Evolutionary conservation across 2,888 invertebrate species (phyloP).

Genomic region (Drosophila borborema): DNA sequence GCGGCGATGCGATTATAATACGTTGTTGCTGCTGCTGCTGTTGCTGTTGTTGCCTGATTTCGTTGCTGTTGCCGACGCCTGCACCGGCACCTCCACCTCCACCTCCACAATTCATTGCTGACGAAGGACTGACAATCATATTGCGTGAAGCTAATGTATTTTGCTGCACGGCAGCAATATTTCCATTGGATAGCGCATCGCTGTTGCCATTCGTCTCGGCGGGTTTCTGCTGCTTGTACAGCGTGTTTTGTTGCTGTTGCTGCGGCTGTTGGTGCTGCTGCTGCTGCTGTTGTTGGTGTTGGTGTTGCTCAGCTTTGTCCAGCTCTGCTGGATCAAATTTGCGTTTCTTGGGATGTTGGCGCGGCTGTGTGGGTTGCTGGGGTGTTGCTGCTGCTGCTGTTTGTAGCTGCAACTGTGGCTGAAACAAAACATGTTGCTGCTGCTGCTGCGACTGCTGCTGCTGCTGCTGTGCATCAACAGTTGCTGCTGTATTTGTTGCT

Average conservation of each 20-base stretch:
- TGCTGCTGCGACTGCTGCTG: conserved; percentile 85
- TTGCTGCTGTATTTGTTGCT: conserved; percentile 82
- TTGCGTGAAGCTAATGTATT: conserved; percentile 59
- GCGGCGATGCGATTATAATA: conserved; percentile 70
- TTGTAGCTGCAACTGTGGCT: conserved; percentile 76
- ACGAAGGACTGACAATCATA: conserved; percentile 65
- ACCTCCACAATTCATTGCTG: conserved; percentile 57
- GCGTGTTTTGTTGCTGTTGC: conserved; percentile 45
- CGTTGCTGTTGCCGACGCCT: conserved; percentile 68
- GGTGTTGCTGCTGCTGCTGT: conserved; percentile 86
- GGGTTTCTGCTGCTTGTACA: conserved; percentile 71
- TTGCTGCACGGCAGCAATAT: conserved; percentile 71
- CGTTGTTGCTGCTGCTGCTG: conserved; percentile 62
- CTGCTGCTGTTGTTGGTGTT: conserved; percentile 37
- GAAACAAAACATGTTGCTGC: conserved; percentile 89
- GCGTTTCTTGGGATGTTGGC: conserved; percentile 96
- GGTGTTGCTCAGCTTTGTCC: conserved; percentile 79
- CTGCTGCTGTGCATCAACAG: conserved; percentile 33
- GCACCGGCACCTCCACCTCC: conserved; percentile 69
- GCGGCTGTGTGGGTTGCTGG: conserved; percentile 87
- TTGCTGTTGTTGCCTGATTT: conserved; percentile 62
- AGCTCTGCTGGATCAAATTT: conserved; percentile 85
- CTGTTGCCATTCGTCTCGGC: conserved; percentile 69
- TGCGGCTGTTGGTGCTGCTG: conserved; percentile 45
- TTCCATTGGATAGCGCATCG: conserved; percentile 73